Conservation (phyloP, 2,888 invertebrate genomes). For the Pseudococcus viburni region DNA sequence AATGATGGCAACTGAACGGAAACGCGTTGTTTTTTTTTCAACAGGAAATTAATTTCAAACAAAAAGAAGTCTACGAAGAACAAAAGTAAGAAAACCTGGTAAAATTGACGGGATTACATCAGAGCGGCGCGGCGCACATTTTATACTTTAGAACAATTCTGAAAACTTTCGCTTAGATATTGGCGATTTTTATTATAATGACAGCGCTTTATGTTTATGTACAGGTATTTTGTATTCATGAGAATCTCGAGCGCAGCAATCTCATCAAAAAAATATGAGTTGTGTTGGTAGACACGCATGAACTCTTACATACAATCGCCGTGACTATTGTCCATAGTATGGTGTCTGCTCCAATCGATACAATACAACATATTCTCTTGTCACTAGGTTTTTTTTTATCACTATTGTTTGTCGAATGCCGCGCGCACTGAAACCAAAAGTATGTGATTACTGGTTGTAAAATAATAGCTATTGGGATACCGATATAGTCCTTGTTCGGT, state of each 20-base stretch:
- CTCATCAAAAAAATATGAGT: constrained; percentile 58
- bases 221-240: constrained; percentile 25
- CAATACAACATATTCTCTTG: constrained; percentile 63
- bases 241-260: constrained; percentile 42
- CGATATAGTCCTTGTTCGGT: constrained; percentile 67
- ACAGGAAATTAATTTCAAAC: constrained; percentile 55
- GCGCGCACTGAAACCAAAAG: constrained; percentile 64
- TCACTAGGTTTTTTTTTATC: constrained; percentile 59
- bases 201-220: constrained; percentile 30
- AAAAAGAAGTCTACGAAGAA: neutral
- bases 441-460: constrained; percentile 62
- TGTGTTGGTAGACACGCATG: constrained; percentile 60
- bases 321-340: constrained; percentile 59
- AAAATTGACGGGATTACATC: constrained; percentile 19
- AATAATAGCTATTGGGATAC: constrained; percentile 64
- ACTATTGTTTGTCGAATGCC: constrained; percentile 62
- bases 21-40: constrained; percentile 6
- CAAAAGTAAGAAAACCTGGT: constrained; percentile 24
- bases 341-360: constrained; percentile 57
- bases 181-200: constrained; percentile 28
- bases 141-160: neutral
- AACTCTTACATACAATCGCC: constrained; percentile 62
- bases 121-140: neutral
- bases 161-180: constrained; percentile 39
- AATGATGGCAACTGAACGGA: constrained; percentile 38